Evolutionary conservation across 2,797 vertebrate species (phyloP).

Genomic region (Malacoraja senta): DNA sequence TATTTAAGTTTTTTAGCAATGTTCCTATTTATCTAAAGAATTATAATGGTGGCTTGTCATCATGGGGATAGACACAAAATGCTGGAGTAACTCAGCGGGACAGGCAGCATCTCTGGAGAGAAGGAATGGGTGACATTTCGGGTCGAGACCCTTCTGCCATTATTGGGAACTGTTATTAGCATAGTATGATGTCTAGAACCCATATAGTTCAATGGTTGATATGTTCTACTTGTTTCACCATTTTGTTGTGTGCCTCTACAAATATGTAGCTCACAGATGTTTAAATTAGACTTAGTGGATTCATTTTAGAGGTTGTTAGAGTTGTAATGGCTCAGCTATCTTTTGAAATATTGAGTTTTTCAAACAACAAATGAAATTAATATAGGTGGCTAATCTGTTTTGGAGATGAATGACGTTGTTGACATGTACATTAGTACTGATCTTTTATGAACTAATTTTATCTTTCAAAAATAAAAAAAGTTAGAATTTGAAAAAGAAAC

Average conservation of each 20-base stretch:
- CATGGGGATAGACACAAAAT: too few relatives aligned
- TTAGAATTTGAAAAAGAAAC: too few relatives aligned
- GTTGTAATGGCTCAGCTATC: not conserved
- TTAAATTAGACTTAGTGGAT: too few relatives aligned
- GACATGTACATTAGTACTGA: not conserved
- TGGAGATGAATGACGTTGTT: not conserved
- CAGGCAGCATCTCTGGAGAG: too few relatives aligned
- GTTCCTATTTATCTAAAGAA: not conserved
- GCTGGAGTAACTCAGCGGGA: too few relatives aligned
- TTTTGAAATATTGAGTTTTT: not conserved
- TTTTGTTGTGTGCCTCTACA: not conserved
- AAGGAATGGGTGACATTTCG: too few relatives aligned
- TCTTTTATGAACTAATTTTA: not conserved
- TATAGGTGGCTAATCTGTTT: not conserved
- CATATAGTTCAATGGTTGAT: not conserved
- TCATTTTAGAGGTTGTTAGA: too few relatives aligned
- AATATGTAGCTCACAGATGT: not conserved
- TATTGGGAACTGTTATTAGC: not conserved
- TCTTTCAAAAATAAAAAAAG: too few relatives aligned
- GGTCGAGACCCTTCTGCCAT: too few relatives aligned
- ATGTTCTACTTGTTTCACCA: not conserved
- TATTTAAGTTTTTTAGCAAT: not conserved
- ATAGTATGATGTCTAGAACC: not conserved
- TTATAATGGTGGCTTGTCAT: not conserved
- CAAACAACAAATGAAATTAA: not conserved